A percentile compares a stretch with the other conserved stretches of the same genome.
phyloP scores from a whole-genome alignment of 2,113 vertebrate genomes.

The Myxocyprinus asiaticus region DNA sequence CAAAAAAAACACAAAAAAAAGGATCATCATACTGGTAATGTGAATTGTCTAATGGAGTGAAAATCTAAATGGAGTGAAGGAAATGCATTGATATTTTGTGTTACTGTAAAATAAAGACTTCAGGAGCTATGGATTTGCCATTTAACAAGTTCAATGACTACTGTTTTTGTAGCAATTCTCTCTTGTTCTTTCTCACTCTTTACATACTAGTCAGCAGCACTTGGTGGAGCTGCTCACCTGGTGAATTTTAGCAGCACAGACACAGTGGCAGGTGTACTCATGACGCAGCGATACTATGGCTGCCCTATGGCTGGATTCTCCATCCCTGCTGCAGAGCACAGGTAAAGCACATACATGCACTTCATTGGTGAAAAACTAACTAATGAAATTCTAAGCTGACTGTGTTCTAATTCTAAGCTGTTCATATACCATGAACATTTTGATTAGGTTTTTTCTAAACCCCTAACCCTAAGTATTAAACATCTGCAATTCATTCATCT shows the following conservation, averaged over 20 bases:
- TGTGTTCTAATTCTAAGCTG: too few species aligned
- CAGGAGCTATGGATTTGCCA: too few species aligned
- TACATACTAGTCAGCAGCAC: slow-evolving; percentile 69
- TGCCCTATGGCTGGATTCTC: slow-evolving; percentile 79
- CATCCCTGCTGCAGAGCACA: slow-evolving; percentile 79
- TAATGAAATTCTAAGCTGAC: too few species aligned
- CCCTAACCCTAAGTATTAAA: too few species aligned
- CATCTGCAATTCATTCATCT: too few species aligned
- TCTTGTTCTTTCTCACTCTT: slow-evolving; percentile 13
- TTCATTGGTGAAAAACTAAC: too few species aligned
- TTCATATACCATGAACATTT: too few species aligned
- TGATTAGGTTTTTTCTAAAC: too few species aligned
- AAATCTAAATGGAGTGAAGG: neutral
- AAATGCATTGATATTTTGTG: neutral
- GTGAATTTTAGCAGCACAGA: slow-evolving; percentile 79
- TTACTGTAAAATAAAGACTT: neutral
- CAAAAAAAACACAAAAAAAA: too few species aligned
- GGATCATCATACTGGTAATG: neutral
- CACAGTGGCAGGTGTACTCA: slow-evolving; percentile 74
- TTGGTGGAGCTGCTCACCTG: slow-evolving; percentile 77
- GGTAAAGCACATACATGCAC: slow-evolving; percentile 58
- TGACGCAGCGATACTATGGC: slow-evolving; percentile 73
- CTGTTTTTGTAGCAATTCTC: too few species aligned
- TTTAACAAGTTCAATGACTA: neutral
- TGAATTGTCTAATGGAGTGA: neutral